phyloP scores from a whole-genome alignment of 2,113 vertebrate species.

The Trachemys scripta region DNA sequence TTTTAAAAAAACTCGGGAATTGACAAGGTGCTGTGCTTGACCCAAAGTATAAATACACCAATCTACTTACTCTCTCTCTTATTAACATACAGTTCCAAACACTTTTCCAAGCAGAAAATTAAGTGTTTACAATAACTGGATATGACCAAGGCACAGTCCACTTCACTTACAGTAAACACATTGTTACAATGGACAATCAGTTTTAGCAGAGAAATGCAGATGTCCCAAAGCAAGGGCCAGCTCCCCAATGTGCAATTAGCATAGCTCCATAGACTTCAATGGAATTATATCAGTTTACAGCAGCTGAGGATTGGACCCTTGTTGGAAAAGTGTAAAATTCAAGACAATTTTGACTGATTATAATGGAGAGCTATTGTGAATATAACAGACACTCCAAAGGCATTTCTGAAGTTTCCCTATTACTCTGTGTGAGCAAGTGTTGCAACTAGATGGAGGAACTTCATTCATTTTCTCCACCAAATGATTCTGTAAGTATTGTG shows the following conservation, averaged over 20 bases:
- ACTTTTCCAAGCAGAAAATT: slow-evolving; percentile 18
- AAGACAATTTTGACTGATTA: background rate
- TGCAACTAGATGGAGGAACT: background rate
- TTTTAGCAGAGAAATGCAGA: background rate
- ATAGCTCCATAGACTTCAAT: background rate
- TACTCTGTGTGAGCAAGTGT: background rate
- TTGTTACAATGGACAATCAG: background rate
- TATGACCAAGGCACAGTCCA: background rate
- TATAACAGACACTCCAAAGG: background rate
- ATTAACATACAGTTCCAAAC: slow-evolving; percentile 9
- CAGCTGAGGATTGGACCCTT: background rate
- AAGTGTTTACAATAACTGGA: background rate
- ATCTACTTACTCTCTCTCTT: slow-evolving; percentile 27
- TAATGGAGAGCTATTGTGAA: background rate
- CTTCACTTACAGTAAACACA: background rate
- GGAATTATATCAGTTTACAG: background rate
- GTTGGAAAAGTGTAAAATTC: background rate
- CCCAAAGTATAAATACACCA: slow-evolving; percentile 56
- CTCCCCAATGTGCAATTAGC: background rate
- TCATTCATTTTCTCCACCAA: background rate
- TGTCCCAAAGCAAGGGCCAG: background rate
- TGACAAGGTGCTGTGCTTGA: slow-evolving; percentile 35
- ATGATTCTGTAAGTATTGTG: background rate
- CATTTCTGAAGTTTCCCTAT: background rate
- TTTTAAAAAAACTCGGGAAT: background rate